Evolutionary conservation across 37 sponge, comb jelly and placozoan species (phyloP).

Genomic region (Cliona cf. orientalis): DNA sequence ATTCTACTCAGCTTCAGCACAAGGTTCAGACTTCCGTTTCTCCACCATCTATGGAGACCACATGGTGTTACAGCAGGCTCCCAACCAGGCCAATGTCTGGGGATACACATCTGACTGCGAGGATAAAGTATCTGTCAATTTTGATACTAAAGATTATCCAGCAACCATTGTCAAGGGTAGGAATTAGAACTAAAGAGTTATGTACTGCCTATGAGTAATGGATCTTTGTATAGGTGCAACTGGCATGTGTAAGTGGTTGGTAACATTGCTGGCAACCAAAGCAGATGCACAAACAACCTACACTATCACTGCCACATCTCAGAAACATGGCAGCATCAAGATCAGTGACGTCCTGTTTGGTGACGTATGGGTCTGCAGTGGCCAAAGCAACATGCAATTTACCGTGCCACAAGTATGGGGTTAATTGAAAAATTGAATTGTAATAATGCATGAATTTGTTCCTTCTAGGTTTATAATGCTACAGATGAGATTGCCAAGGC

Average conservation of each 20-base stretch:
- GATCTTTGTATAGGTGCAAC: too few relatives aligned
- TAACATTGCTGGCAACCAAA: slow-evolving; percentile 33
- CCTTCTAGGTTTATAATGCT: slow-evolving; percentile 63
- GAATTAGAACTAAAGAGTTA: too few relatives aligned
- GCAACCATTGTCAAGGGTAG: too few relatives aligned
- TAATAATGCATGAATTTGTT: too few relatives aligned
- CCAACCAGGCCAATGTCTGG: slow-evolving; percentile 43
- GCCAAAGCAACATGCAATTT: slow-evolving; percentile 86
- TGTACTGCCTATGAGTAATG: too few relatives aligned
- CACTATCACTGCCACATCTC: slow-evolving; percentile 42
- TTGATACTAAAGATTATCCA: background rate
- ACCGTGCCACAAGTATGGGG: background rate
- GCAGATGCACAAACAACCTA: background rate
- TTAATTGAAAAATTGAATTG: too few relatives aligned
- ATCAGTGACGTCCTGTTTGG: slow-evolving; percentile 76
- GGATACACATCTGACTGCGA: slow-evolving; percentile 36
- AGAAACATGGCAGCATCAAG: slow-evolving; percentile 10
- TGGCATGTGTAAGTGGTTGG: slow-evolving; percentile 33
- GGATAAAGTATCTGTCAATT: slow-evolving; percentile 19
- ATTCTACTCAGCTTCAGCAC: too few relatives aligned
- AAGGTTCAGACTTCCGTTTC: too few relatives aligned
- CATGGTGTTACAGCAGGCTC: slow-evolving; percentile 69
- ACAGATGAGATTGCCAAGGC: slow-evolving; percentile 61
- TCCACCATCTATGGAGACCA: slow-evolving; percentile 53
- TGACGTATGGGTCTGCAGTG: slow-evolving; percentile 80